Evolutionary conservation across 2,797 vertebrate genomes (phyloP).

Genomic region (Helicolenus hilgendorfi): DNA sequence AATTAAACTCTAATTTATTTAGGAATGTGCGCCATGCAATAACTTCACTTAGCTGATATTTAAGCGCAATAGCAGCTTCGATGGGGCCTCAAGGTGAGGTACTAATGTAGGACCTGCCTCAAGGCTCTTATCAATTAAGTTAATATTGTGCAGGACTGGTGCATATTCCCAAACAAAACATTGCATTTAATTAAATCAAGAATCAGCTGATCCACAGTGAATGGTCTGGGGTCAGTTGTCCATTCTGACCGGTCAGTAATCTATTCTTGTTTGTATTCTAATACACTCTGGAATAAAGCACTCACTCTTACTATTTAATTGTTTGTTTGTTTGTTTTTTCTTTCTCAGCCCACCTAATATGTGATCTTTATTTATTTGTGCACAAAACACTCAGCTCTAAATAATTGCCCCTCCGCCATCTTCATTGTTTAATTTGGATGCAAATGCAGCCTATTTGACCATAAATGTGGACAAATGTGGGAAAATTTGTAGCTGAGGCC

Average conservation of each 20-base stretch:
- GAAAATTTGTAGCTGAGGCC: conserved; percentile 79
- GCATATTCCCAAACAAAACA: conserved; percentile 24
- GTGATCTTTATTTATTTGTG: conserved; percentile 33
- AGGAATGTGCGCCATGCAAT: conserved; percentile 4
- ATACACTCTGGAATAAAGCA: neutral
- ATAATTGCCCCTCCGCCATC: neutral
- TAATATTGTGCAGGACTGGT: neutral
- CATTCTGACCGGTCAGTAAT: neutral
- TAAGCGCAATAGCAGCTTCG: neutral
- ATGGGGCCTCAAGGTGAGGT: conserved; percentile 5
- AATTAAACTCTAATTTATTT: conserved; percentile 35
- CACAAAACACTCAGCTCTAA: conserved; percentile 13
- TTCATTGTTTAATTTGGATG: conserved; percentile 64
- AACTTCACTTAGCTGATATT: conserved; percentile 18
- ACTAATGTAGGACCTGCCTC: conserved; percentile 6
- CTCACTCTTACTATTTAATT: neutral
- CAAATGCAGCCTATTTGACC: conserved; percentile 66
- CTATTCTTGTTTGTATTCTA: neutral
- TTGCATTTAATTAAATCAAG: conserved; percentile 14
- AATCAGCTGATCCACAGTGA: neutral
- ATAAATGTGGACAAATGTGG: conserved; percentile 84
- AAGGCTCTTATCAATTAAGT: conserved; percentile 7
- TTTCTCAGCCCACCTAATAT: neutral
- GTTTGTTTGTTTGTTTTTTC: neutral
- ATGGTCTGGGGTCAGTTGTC: neutral